Base-by-base conservation (phyloP, 1,140 invertebrate genomes). In the Hirudo medicinalis region DNA sequence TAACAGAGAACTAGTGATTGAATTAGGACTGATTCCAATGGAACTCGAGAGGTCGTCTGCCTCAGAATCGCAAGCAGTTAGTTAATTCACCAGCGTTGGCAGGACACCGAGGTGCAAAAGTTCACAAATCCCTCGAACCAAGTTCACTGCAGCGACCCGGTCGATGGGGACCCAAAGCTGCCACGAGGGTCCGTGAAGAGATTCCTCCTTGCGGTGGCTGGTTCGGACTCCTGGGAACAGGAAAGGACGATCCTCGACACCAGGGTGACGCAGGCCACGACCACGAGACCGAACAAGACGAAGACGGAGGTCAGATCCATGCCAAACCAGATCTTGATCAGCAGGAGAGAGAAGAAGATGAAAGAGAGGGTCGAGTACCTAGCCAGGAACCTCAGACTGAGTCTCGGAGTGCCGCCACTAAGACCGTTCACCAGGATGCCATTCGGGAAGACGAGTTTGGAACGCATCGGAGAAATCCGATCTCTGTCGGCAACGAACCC, bases 351-450 rank as follows among this genome's bases (percentile, higher is more conserved):
- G 40, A 49, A 9, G 32, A 19, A 11, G 22, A 63, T 1, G 22
- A 63, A 32, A 9, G 19, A 20, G 11, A 89, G 77, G 29, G 86
- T 86, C 54, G 84, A 82, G 73, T 89, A 87, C 71, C 85, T 87
- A 3, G 87, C 89, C 8, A 89, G 80, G 66, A 83, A 79, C 55
- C 90, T 83, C 19, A 92, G 80, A 76, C 87, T 89, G 17, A 91
- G 69, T 71, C 89, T 82, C 5, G 90, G 87, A 1, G 87, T 88
- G 19, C 89, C 77, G 11, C 54, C 25, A 4, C 43, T 6, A 6
- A 36, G 71, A n/a, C 20, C 6, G 55, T 27, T n/a, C 6, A 17
- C 19, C 13, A 29, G 17, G 15, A 20, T 29, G 27, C 27, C 32
- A 9, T 2, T 25, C 27, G 54, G 57, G 9, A 71, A 19, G 15